Base-by-base conservation (phyloP, 2,113 vertebrate species). In the Tragelaphus scriptus region DNA sequence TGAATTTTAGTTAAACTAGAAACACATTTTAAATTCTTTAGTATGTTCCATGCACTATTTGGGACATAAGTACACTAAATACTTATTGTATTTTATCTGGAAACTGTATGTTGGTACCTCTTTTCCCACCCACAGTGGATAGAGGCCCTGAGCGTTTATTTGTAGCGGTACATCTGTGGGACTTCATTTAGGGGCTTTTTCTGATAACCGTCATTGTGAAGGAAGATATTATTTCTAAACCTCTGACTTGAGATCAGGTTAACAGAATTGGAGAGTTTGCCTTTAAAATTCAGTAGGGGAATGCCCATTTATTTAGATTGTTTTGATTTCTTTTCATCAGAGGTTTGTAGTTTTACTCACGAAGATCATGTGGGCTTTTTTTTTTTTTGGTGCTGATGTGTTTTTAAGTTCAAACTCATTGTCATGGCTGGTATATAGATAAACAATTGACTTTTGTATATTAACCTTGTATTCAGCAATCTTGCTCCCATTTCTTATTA, bases 341-440 rank as follows among this genome's bases (percentile, higher is more conserved):
- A 95, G 44, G 12, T 30, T 58, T 94, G 13, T n/a, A 30, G 30
- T 87, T 97, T 95, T 84, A 59, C 19, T 90, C 28, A 6, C 26
- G 17, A 61, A 51, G 68, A 59, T 40, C 40, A 9, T 19, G 47
- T 51, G 77, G 47, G 26, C 44, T 65, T 65, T 65, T n/a, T 19
- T 71, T 40, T 5, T 21, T 58, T 88, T 23, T 30, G 2, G 1
- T 32, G 16, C n/a, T 79, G 65, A 71, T 55, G 15, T 71, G 30
- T 55, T 94, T 97, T 91, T 80, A 61, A 88, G 63, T 88, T 95
- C n/a, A 71, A 61, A 71, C 75, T 51, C 47, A 1, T 75, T 81
- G 9, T 80, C 26, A 9, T 75, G 65, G 19, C 61, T 49, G 63
- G 28, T 44, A 7, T 53, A 28, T 75, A 94, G 79, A 10, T 36